Percentiles rank a stretch among this genome's conserved stretches.
These are phyloP conservation scores for Sylvia borin DNA, from an alignment of 2,797 vertebrate species.

Conservation along the genomic window DNA sequence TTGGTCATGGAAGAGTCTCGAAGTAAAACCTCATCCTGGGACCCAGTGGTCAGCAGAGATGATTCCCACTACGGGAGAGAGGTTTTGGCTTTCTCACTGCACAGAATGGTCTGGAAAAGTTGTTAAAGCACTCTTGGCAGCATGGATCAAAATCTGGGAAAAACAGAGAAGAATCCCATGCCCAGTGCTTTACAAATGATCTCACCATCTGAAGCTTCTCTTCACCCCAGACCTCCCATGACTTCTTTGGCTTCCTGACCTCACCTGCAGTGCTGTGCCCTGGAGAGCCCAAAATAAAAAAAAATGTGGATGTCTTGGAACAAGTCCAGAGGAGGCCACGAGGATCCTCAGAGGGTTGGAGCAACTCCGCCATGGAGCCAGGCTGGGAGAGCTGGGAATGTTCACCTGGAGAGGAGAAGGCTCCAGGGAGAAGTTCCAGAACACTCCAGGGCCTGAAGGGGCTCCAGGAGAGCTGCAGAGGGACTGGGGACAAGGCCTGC, in stretches of 20 bases:
- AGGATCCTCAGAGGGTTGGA: fast-evolving
- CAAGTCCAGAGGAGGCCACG: neutral
- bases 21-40: neutral
- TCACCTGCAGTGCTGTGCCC: neutral
- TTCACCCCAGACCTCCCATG: neutral
- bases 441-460: fast-evolving
- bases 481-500: neutral
- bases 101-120: neutral
- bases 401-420: neutral
- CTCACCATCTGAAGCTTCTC: neutral
- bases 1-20: neutral
- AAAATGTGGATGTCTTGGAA: neutral
- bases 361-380: neutral
- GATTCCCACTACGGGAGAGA: fast-evolving
- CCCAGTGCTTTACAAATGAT: neutral
- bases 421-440: neutral
- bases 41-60: neutral
- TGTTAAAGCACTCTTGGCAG: neutral
- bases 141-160: neutral
- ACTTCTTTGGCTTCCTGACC: neutral
- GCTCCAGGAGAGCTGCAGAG: neutral
- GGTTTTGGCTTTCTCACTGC: neutral
- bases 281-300: neutral
- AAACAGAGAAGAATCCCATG: neutral
- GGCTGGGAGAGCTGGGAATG: neutral